Percentiles rank a stretch among this genome's conserved stretches.
Conservation (phyloP, 1,140 invertebrate genomes). For the Lanistes nyassanus region DNA sequence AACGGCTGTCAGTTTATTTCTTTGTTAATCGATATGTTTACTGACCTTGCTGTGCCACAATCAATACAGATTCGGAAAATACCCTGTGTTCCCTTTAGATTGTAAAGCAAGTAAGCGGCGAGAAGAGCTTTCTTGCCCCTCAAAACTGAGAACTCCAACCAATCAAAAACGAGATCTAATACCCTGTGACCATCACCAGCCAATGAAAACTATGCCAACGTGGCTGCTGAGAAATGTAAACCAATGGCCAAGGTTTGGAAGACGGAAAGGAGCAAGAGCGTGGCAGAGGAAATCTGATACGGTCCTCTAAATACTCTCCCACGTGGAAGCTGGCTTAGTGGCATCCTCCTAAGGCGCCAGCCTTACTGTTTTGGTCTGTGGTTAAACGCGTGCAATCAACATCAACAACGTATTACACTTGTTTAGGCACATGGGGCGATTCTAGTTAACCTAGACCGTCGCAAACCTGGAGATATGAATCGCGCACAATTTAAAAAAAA, state of each 20-base stretch:
- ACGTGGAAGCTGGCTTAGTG: constrained; percentile 36
- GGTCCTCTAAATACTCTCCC: constrained; percentile 10
- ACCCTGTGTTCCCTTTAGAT: not conserved
- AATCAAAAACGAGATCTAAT: constrained; percentile 29
- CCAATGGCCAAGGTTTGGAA: constrained; percentile 7
- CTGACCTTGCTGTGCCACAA: not conserved
- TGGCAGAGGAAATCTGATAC: constrained; percentile 30
- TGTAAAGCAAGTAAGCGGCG: constrained; percentile 17
- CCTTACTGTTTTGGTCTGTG: not conserved
- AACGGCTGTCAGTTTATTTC: not conserved
- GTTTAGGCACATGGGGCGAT: not conserved
- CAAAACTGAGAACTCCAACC: constrained; percentile 34
- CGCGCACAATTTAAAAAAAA: too few relatives aligned
- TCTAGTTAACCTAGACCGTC: too few relatives aligned
- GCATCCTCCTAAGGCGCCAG: not conserved
- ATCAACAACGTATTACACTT: not conserved
- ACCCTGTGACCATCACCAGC: constrained; percentile 36
- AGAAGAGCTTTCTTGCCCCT: constrained; percentile 24
- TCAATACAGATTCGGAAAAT: not conserved
- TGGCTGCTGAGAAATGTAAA: constrained; percentile 34
- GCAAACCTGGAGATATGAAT: too few relatives aligned
- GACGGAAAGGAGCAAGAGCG: constrained; percentile 5
- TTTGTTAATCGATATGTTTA: constrained; percentile 5
- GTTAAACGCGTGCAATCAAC: not conserved
- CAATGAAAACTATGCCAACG: constrained; percentile 52